Base-by-base conservation (phyloP, 2,113 vertebrate species). In the Willisornis vidua region DNA sequence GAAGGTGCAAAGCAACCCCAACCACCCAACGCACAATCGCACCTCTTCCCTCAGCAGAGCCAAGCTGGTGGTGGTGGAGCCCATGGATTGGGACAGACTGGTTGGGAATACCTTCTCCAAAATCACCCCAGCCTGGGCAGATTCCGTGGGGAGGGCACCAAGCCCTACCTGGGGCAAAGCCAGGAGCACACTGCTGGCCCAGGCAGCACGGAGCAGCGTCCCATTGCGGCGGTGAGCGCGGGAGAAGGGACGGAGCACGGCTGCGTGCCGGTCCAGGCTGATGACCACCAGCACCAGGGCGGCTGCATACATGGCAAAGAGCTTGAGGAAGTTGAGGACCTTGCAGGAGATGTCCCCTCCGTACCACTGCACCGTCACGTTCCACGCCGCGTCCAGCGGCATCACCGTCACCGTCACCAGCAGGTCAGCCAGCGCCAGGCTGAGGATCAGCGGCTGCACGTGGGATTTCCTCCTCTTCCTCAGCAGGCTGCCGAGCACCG, bases 261-360 rank as follows among this genome's bases (percentile, higher is more conserved):
- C 98, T 0, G 98, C 95, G 3, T 98, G 98, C 20, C 98, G 96
- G 82, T 99, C 98, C 94, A 99, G 86, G 94, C 98, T 99, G 97
- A 99, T 98, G 83, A 99, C 98, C 96, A 99, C 98, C 23, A 98
- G 98, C 91, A 99, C 98, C 89, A 99, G 97, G 18, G 98, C 98
- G 0, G 98, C 98, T 0, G 98, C 98, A 1, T 99, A 98, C 98
- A 99, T 98, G 13, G 98, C 98, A n/a, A 98, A 98, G 74, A 99
- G 97, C 96, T 98, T 98, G 52, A 98, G 98, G 95, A 99, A 99
- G 97, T 98, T 99, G 83, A 99, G 96, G 13, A 98, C 63, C 87
- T 98, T 98, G 97, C 98, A 98, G 80, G 97, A 96, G 31, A 98
- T 33, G 49, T 98, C 98, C 5, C 98, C 98, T 1, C 98, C 98